Evolutionary conservation across 92 coral and sea anemone species (phyloP).

Genomic region (Porites cylindrica): DNA sequence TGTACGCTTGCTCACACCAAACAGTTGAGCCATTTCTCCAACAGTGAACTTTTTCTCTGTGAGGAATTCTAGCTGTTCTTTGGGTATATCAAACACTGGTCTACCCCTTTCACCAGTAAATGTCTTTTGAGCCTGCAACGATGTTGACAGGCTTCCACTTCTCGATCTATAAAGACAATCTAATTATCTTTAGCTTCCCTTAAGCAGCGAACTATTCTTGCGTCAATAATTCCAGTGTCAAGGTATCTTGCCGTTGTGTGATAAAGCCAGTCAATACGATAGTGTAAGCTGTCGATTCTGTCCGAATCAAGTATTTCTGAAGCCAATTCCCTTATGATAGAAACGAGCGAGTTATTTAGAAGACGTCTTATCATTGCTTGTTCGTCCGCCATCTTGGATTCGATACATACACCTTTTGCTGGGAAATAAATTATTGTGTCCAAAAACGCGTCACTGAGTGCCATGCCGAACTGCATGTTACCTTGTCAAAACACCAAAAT

Average conservation of each 20-base stretch:
- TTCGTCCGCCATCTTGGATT: slow-evolving; percentile 38
- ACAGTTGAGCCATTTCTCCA: slow-evolving; percentile 58
- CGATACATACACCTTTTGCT: slow-evolving; percentile 17
- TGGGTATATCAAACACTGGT: slow-evolving; percentile 56
- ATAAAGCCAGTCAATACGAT: slow-evolving; percentile 50
- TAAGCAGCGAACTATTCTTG: slow-evolving; percentile 41
- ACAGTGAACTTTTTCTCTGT: slow-evolving; percentile 47
- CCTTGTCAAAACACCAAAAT: slow-evolving; percentile 44
- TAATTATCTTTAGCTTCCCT: slow-evolving; percentile 35
- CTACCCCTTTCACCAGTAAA: slow-evolving; percentile 55
- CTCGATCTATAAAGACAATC: slow-evolving; percentile 34
- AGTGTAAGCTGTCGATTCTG: slow-evolving; percentile 21
- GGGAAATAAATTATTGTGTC: not conserved
- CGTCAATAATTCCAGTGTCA: slow-evolving; percentile 43
- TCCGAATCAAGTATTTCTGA: slow-evolving; percentile 32
- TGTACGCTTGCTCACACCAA: slow-evolving; percentile 53
- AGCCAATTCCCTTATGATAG: slow-evolving; percentile 27
- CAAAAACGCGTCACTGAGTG: slow-evolving; percentile 42
- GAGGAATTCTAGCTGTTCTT: slow-evolving; percentile 49
- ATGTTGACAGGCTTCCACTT: slow-evolving; percentile 25
- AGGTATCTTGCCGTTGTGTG: slow-evolving; percentile 54
- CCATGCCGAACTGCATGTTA: slow-evolving; percentile 44
- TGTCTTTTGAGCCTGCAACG: slow-evolving; percentile 37
- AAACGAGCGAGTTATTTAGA: slow-evolving; percentile 30
- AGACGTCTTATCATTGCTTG: slow-evolving; percentile 27